A percentile compares a stretch with the other conserved stretches of the same genome.
These are phyloP conservation scores for Tupiocoris notatus DNA, from an alignment of 2,888 invertebrate genomes.

Conservation along the genomic window DNA sequence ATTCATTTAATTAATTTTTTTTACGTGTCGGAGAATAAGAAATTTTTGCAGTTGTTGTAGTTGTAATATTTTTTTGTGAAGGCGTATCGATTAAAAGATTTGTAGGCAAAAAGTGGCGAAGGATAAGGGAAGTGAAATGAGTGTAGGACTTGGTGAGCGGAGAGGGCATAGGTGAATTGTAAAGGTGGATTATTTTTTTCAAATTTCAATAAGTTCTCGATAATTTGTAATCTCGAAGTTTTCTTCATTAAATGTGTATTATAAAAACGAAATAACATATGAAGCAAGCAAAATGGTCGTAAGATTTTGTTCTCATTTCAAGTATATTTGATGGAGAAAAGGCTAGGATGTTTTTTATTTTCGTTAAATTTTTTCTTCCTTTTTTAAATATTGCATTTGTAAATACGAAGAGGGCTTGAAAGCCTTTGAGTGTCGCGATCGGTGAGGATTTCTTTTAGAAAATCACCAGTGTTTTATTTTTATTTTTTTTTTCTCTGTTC, in stretches of 20 bases:
- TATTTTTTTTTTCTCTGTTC: too few relatives aligned
- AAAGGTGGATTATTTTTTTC: neutral
- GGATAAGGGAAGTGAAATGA: neutral
- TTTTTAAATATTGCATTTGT: too few relatives aligned
- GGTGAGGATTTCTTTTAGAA: slow-evolving; percentile 25
- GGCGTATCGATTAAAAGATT: neutral
- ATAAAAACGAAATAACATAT: slow-evolving; percentile 7
- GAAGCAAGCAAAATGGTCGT: slow-evolving; percentile 43
- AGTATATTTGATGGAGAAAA: slow-evolving; percentile 36
- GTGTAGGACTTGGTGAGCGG: neutral
- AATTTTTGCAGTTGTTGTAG: neutral
- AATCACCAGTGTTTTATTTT: slow-evolving; percentile 15
- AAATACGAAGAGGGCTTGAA: slow-evolving; percentile 11
- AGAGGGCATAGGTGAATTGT: neutral
- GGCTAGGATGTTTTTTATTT: slow-evolving; percentile 33
- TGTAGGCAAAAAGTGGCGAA: neutral
- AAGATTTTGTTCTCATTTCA: slow-evolving; percentile 31
- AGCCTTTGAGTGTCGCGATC: slow-evolving; percentile 21
- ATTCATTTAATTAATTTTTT: too few relatives aligned
- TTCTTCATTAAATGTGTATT: too few relatives aligned
- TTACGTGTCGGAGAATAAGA: too few relatives aligned
- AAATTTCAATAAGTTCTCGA: neutral
- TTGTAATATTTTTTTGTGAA: neutral
- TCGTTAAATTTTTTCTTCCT: too few relatives aligned
- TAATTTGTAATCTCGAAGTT: too few relatives aligned